Conservation (phyloP, 2,888 invertebrate genomes). For the Eueremaeus valkanovi region DNA sequence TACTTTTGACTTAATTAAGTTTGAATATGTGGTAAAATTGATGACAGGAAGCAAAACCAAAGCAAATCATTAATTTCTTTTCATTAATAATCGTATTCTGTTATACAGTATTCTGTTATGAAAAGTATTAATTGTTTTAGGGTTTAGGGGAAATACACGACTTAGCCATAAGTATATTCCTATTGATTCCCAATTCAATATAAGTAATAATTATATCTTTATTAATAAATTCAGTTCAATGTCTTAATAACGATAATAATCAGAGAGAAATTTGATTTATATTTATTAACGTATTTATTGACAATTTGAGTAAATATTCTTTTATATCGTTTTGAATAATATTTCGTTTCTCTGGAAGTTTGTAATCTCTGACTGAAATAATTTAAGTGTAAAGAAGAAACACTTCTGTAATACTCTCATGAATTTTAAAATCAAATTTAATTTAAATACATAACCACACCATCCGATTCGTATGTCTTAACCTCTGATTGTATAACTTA, state of each 20-base stretch:
- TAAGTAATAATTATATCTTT: not conserved
- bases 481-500: not conserved
- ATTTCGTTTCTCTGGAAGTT: not conserved
- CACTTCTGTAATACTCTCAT: not conserved
- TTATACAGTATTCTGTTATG: not conserved
- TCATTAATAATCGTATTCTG: not conserved
- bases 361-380: not conserved
- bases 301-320: not conserved
- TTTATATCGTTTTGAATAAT: not conserved
- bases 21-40: not conserved
- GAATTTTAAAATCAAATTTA: not conserved
- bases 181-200: not conserved
- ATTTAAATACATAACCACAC: not conserved
- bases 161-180: not conserved
- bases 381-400: not conserved
- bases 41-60: not conserved
- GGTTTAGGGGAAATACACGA: not conserved
- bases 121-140: not conserved
- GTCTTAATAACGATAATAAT: constrained; percentile 4
- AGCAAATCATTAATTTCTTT: not conserved
- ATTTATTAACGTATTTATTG: not conserved
- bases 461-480: not conserved
- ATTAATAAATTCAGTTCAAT: constrained; percentile 6
- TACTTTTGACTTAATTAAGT: no score
- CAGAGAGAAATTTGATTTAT: constrained; percentile 3